Base-by-base conservation (phyloP, 2,888 invertebrate genomes). In the Formica aserva region DNA sequence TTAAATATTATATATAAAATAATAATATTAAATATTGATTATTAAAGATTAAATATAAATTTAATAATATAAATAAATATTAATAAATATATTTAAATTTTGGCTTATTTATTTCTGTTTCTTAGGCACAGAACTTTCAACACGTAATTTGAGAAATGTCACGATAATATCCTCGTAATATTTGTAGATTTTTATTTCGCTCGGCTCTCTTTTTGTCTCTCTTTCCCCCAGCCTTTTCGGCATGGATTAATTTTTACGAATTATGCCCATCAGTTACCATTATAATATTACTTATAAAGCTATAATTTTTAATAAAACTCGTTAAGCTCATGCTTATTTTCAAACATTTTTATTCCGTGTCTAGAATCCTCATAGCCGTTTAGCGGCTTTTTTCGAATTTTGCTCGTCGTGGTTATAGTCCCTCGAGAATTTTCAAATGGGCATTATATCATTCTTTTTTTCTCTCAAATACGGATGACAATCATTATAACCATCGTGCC, bases 221-320 rank as follows among this genome's bases (percentile, higher is more conserved):
- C 38, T 9, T 1, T 38, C 8, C 38, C 11, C 11, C 6, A 1
- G 1, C 5, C 0, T 18, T 1, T 48, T 48, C n/a, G 8, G 1
- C n/a, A 9, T 26, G 5, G 13, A 38, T 41, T 57, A 74, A 74
- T 74, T 35, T 18, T 35, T 74, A 41, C 8, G 4, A 4, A 13
- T 29, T 74, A 41, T 38, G 26, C 3, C 9, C 3, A 60, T 41
- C 18, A 62, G n/a, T 74, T 11, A 60, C 60, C 0, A 41, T 60
- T 60, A 41, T n/a, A 41, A 13, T 8, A 41, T 74, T 60, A 60
- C 13, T 62, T 74, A 29, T 41, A 60, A 60, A 26, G n/a, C 18
- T 48, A 48, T 48, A 18, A 48, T 18, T 48, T 48, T 48, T 6
- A 18, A n/a, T 18, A n/a, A 3, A 29, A 8, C 29, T 26, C 15